These are phyloP conservation scores for Hydroisotoma schaefferi DNA, from an alignment of 2,888 invertebrate species.

Conservation along the genomic window DNA sequence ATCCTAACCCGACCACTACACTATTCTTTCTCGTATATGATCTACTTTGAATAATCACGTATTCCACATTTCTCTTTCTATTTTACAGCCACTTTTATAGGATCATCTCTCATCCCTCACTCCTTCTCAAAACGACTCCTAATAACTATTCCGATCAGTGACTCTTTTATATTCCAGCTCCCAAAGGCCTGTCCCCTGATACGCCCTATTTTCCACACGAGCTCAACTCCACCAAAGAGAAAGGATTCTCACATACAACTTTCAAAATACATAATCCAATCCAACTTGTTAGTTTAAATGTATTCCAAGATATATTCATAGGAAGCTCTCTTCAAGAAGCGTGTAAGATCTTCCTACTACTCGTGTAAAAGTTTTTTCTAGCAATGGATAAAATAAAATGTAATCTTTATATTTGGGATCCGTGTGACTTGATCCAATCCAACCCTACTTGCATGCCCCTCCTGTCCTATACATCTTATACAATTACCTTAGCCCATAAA, in stretches of 20 bases:
- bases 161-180: conserved; percentile 1
- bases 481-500: too few relatives aligned
- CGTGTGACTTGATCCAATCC: not conserved
- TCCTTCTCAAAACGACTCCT: conserved; percentile 8
- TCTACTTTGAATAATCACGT: conserved; percentile 37
- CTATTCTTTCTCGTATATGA: conserved; percentile 25
- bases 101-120: conserved; percentile 9
- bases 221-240: not conserved
- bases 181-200: not conserved
- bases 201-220: conserved; percentile 20
- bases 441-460: not conserved
- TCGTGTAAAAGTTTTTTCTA: conserved; percentile 8
- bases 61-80: conserved; percentile 19
- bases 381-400: not conserved
- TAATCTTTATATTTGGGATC: not conserved
- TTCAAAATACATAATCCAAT: too few relatives aligned
- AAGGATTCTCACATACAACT: too few relatives aligned
- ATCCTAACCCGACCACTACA: conserved; percentile 46
- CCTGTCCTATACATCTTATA: too few relatives aligned
- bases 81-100: conserved; percentile 12
- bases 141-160: conserved; percentile 18
- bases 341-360: conserved; percentile 20
- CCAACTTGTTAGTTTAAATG: too few relatives aligned
- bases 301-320: too few relatives aligned
- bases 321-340: conserved; percentile 16